phyloP scores from a whole-genome alignment of 2,113 vertebrate genomes.

The Vicugna pacos region DNA sequence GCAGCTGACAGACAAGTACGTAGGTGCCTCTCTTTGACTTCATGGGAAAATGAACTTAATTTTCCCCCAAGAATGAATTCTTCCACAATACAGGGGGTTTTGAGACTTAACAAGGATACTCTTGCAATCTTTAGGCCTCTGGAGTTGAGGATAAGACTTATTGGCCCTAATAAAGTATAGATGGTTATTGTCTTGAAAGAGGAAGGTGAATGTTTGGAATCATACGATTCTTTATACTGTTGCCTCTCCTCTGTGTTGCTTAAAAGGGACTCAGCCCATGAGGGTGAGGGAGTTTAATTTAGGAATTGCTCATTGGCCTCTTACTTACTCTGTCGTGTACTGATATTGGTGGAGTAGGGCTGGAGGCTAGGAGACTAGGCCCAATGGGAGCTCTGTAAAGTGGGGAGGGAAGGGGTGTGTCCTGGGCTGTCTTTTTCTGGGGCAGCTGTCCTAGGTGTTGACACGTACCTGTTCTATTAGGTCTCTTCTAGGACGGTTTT shows the following conservation, averaged over 20 bases:
- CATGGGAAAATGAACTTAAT: neutral
- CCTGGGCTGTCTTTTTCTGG: neutral
- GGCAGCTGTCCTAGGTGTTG: neutral
- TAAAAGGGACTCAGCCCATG: neutral
- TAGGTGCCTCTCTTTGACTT: neutral
- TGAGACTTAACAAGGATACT: neutral
- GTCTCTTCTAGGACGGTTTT: neutral
- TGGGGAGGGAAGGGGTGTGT: neutral
- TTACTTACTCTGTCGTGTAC: neutral
- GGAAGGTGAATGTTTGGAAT: neutral
- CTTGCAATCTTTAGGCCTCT: neutral
- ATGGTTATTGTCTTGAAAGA: neutral
- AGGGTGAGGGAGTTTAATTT: constrained; percentile 9
- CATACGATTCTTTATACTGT: neutral
- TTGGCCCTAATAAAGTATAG: neutral
- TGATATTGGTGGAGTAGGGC: neutral
- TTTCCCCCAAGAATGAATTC: neutral
- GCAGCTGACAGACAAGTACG: neutral
- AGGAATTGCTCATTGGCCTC: neutral
- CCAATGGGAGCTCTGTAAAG: neutral
- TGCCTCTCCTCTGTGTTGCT: neutral
- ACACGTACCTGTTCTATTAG: neutral
- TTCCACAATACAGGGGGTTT: neutral
- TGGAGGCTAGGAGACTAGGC: neutral
- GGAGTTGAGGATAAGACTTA: neutral